phyloP scores from a whole-genome alignment of 2,888 invertebrate species.

The Mythimna pallens region DNA sequence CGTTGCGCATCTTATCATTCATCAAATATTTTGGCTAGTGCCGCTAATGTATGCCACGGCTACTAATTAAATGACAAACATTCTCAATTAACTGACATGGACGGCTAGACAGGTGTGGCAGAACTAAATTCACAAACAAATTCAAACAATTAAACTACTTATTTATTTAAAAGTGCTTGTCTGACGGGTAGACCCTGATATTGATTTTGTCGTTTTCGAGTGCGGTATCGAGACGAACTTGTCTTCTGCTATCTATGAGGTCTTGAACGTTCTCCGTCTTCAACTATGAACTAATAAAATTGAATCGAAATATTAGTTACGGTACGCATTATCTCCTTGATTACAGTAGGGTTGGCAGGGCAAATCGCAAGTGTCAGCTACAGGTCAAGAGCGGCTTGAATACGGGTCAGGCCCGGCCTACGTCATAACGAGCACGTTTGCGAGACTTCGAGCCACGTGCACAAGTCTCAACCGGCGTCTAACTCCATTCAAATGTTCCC shows the following conservation, averaged over 20 bases:
- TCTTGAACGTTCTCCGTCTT: slow-evolving; percentile 32
- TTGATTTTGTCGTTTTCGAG: slow-evolving; percentile 44
- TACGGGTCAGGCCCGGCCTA: slow-evolving; percentile 55
- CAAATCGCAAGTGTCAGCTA: slow-evolving; percentile 51
- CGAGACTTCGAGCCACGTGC: slow-evolving; percentile 50
- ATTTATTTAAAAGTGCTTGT: slow-evolving; percentile 34
- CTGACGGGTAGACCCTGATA: slow-evolving; percentile 13
- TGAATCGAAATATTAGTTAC: slow-evolving; percentile 40
- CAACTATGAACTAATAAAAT: slow-evolving; percentile 29
- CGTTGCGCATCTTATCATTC: slow-evolving; percentile 32
- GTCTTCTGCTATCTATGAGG: neutral
- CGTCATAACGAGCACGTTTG: slow-evolving; percentile 61
- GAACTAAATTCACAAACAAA: slow-evolving; percentile 14
- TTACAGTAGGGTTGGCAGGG: slow-evolving; percentile 45
- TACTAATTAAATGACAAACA: slow-evolving; percentile 29
- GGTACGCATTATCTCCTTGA: slow-evolving; percentile 37
- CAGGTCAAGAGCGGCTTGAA: slow-evolving; percentile 52
- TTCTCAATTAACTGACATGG: slow-evolving; percentile 2
- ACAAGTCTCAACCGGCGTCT: slow-evolving; percentile 23
- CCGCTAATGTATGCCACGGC: neutral
- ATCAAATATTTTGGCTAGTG: slow-evolving; percentile 26
- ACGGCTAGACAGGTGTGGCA: slow-evolving; percentile 15
- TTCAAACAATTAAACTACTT: slow-evolving; percentile 23
- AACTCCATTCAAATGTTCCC: slow-evolving; percentile 45
- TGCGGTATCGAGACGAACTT: slow-evolving; percentile 22